These are phyloP conservation scores for Silurus aristotelis DNA, from an alignment of 2,797 vertebrate genomes.

Conservation along the genomic window DNA sequence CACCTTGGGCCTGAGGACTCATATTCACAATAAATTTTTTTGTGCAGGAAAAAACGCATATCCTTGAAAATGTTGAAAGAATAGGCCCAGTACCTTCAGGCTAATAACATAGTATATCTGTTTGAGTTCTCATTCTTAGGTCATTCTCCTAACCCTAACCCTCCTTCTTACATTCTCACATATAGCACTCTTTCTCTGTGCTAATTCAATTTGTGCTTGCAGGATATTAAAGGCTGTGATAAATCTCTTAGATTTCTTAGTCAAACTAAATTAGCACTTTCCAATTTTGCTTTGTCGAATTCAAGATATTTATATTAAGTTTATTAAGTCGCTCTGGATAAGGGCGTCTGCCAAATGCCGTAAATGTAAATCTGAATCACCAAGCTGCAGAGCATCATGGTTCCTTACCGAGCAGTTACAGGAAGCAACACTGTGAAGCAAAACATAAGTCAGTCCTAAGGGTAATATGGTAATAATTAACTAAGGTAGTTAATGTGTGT, in stretches of 20 bases:
- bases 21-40: neutral
- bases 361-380: neutral
- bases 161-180: neutral
- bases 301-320: too few relatives aligned
- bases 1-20: slow-evolving; percentile 91
- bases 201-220: neutral
- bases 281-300: too few relatives aligned
- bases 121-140: neutral
- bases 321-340: too few relatives aligned
- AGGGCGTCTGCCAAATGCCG: too few relatives aligned
- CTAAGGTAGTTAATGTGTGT: neutral
- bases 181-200: neutral
- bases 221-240: neutral
- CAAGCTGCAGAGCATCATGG: neutral
- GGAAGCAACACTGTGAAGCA: neutral
- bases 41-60: neutral
- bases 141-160: too few relatives aligned
- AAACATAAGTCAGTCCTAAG: neutral
- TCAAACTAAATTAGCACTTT: too few relatives aligned
- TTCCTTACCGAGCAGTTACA: neutral
- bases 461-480: neutral
- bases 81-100: neutral
- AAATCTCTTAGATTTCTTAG: neutral
- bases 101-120: neutral
- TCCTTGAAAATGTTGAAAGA: neutral